These are phyloP conservation scores for Neosalanx taihuensis DNA, from an alignment of 2,797 vertebrate genomes.

Conservation along the genomic window DNA sequence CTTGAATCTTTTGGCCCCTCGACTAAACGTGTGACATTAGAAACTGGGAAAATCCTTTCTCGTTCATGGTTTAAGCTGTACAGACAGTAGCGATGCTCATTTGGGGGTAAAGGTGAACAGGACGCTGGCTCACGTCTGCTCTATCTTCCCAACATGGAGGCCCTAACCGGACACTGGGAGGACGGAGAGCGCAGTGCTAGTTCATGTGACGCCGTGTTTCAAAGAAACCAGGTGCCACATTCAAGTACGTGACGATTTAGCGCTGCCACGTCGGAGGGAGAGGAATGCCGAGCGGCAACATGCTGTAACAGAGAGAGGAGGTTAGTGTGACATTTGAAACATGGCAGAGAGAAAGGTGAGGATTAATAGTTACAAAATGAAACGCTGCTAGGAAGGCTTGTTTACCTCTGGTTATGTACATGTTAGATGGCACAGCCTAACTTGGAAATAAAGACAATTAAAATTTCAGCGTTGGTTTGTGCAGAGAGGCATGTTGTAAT, in stretches of 20 bases:
- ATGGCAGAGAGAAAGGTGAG: slow-evolving; percentile 67
- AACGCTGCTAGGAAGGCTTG: slow-evolving; percentile 67
- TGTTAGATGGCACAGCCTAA: slow-evolving; percentile 69
- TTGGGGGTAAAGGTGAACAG: too few species aligned
- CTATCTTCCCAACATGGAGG: slow-evolving; percentile 47
- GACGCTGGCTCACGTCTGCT: too few species aligned
- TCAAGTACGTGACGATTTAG: slow-evolving; percentile 67
- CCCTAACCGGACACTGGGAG: slow-evolving; percentile 47
- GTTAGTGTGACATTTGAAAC: slow-evolving; percentile 61
- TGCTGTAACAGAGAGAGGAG: slow-evolving; percentile 63
- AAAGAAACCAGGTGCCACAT: slow-evolving; percentile 50
- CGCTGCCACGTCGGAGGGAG: slow-evolving; percentile 26
- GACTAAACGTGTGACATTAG: too few species aligned
- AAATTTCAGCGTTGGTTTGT: slow-evolving; percentile 56
- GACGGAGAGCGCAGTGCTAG: slow-evolving; percentile 33
- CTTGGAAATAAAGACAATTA: slow-evolving; percentile 64
- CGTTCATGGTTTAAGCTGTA: too few species aligned
- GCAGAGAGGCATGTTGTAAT: slow-evolving; percentile 64
- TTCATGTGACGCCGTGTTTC: slow-evolving; percentile 61
- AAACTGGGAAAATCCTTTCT: too few species aligned
- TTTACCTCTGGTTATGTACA: slow-evolving; percentile 81
- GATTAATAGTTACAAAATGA: slow-evolving; percentile 81
- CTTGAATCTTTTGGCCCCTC: too few species aligned
- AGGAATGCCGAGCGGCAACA: slow-evolving; percentile 45
- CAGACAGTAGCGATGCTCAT: too few species aligned